Conservation (phyloP, 2,888 invertebrate species). For the Auanema freiburgensis region DNA sequence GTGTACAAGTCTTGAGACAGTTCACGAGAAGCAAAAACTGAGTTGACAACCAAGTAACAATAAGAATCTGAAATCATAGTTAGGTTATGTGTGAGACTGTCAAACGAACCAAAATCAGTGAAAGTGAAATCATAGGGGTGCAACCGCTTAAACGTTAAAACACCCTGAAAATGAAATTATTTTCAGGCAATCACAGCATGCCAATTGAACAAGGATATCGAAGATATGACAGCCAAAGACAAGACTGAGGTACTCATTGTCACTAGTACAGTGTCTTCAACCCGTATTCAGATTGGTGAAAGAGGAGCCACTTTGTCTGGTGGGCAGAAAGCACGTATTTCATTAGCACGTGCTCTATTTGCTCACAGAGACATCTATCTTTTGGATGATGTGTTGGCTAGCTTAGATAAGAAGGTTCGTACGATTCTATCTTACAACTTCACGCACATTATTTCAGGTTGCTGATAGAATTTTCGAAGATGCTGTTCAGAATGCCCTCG, state of each 20-base stretch:
- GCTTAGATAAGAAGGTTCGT: constrained; percentile 67
- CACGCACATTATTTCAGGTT: constrained; percentile 55
- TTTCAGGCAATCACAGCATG: constrained; percentile 38
- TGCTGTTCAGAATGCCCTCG: constrained; percentile 64
- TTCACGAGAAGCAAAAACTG: too few species aligned
- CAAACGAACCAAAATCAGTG: too few species aligned
- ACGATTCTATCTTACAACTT: background rate
- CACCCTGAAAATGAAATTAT: background rate
- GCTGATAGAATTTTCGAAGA: constrained; percentile 69
- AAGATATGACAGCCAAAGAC: constrained; percentile 70
- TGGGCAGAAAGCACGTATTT: constrained; percentile 71
- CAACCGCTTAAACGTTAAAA: too few species aligned
- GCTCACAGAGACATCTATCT: constrained; percentile 69
- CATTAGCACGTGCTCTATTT: constrained; percentile 71
- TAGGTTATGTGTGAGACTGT: too few species aligned
- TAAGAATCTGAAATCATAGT: too few species aligned
- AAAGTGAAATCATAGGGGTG: too few species aligned
- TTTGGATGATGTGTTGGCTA: constrained; percentile 71
- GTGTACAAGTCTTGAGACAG: too few species aligned
- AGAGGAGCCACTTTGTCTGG: constrained; percentile 68
- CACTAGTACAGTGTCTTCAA: background rate
- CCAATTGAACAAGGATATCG: constrained; percentile 70
- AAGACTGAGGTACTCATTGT: constrained; percentile 67
- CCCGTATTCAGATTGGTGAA: constrained; percentile 68
- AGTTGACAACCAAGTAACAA: too few species aligned